Base-by-base conservation (phyloP, 2,113 vertebrate species). In the Myotis yumanensis region DNA sequence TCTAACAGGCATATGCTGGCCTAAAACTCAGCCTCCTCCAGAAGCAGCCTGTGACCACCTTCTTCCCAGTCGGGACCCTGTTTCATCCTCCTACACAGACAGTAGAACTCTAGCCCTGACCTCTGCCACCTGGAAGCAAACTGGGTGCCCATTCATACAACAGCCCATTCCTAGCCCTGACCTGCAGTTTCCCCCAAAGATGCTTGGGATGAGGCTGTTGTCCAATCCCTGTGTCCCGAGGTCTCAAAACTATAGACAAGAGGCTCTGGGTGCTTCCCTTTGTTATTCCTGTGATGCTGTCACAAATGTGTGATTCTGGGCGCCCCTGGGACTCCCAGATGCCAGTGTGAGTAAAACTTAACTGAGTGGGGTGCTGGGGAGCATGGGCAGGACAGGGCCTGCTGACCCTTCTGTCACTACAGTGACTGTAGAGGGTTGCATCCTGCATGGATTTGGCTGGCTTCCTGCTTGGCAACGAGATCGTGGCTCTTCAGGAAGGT, bases 401-500 rank as follows among this genome's bases (percentile, higher is more conserved):
- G 22, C 43, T 35, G 25, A 69, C 14, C 0, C 0, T 5, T 9
- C 20, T 95, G 81, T 97, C 71, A 68, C 85, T 79, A 32, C 98
- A 23, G 23, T 99, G 32, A 99, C 99, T 0, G 99, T 99, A 97
- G 99, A 99, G 95, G 99, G 99, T 10, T 99, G 99, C 0, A 98
- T 99, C 64, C 96, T 99, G 30, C 98, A 99, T 0, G 99, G 99
- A 28, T 99, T 99, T 99, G 0, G 99, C 99, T 0, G 99, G 99
- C 0, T 99, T 99, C 98, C 98, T 99, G 96, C 99, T 25, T 10
- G 10, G 99, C 88, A 99, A 99, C 98, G 99, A 99, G 98, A 99
- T 99, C 1, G 99, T 99, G 0, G 99, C 99, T 0, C 5, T 99
- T 99, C 97, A 99, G 99, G 98, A 99, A 99, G 98, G 99, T 99